Evolutionary conservation across 2,888 invertebrate species (phyloP).

Genomic region (Zonitis immaculata): DNA sequence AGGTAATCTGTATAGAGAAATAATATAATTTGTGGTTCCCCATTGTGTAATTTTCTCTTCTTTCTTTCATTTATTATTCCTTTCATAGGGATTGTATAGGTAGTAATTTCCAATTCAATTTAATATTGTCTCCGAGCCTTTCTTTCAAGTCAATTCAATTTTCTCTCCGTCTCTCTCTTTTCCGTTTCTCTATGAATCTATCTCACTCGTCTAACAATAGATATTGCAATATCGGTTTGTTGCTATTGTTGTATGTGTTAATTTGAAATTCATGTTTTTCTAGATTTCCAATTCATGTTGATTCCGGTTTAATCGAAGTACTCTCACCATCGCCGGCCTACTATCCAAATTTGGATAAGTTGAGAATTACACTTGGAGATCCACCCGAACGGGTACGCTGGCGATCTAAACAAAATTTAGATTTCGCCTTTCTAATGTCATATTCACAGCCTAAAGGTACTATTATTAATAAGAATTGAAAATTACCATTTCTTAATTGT

Average conservation of each 20-base stretch:
- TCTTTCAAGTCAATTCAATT: not conserved
- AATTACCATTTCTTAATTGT: no score
- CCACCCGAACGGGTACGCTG: constrained; percentile 78
- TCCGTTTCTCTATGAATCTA: no score
- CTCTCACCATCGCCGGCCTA: constrained; percentile 79
- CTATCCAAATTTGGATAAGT: constrained; percentile 78
- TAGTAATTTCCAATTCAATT: constrained; percentile 10
- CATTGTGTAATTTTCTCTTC: not conserved
- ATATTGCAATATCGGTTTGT: constrained; percentile 12
- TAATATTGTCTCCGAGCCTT: not conserved
- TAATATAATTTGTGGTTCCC: no score
- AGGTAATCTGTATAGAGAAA: no score
- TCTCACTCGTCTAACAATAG: constrained; percentile 2
- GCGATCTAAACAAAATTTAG: constrained; percentile 93
- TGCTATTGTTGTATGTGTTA: no score
- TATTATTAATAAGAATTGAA: no score
- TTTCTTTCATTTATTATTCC: not conserved
- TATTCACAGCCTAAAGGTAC: constrained; percentile 83
- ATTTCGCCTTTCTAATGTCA: constrained; percentile 91
- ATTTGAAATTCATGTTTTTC: constrained; percentile 24
- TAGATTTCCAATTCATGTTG: constrained; percentile 73
- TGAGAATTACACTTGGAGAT: constrained; percentile 80
- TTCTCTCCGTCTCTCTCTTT: not conserved
- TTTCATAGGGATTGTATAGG: not conserved
- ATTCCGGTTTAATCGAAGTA: constrained; percentile 81